These are phyloP conservation scores for Masticophis lateralis DNA, from an alignment of 2,797 vertebrate species.

Conservation along the genomic window DNA sequence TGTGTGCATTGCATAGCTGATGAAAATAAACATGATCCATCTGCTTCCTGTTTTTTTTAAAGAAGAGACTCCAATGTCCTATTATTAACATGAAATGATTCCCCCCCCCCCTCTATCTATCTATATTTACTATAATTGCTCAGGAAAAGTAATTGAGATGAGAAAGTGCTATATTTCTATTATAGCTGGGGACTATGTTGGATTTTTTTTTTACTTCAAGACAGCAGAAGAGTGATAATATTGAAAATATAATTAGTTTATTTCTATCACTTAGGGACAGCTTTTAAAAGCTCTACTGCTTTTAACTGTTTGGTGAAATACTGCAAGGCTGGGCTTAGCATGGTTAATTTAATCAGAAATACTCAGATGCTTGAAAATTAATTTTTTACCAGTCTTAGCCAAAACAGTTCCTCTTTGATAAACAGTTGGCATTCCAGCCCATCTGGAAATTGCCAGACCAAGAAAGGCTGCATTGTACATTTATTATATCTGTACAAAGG, in stretches of 20 bases:
- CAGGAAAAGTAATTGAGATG: background rate
- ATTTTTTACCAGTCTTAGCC: background rate
- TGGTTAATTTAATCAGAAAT: background rate
- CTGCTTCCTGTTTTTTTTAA: constrained; percentile 47
- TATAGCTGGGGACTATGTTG: background rate
- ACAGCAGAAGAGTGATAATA: background rate
- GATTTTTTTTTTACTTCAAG: background rate
- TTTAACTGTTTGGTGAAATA: background rate
- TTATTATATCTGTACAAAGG: background rate
- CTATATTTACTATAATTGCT: background rate
- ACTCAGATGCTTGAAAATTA: background rate
- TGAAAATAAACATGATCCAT: constrained; percentile 52
- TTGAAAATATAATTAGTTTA: background rate
- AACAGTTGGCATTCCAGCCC: background rate
- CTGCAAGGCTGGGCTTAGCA: background rate
- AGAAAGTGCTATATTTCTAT: background rate
- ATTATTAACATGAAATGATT: constrained; percentile 7
- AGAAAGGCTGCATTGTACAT: background rate
- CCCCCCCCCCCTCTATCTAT: background rate
- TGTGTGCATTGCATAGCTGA: constrained; percentile 37
- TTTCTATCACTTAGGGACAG: background rate
- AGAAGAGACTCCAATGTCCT: constrained; percentile 36
- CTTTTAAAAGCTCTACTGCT: background rate
- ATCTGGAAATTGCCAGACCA: background rate
- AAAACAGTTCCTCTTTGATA: background rate